Evolutionary conservation across 2,888 invertebrate species (phyloP).

Genomic region (Melanchra persicariae): DNA sequence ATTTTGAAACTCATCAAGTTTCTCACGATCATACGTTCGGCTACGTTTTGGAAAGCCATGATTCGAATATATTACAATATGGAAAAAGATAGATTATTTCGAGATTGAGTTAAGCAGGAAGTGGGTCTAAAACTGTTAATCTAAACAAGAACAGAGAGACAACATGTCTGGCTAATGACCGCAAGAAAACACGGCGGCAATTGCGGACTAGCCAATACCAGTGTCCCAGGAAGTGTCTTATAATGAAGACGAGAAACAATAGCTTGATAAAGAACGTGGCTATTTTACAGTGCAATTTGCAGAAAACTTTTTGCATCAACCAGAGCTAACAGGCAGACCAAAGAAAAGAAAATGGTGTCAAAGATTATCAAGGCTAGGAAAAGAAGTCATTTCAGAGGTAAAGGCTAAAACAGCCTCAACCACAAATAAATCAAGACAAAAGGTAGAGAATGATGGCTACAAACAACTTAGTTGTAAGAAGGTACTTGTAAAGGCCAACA

Average conservation of each 20-base stretch:
- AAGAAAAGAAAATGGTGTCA: not conserved
- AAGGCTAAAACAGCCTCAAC: not conserved
- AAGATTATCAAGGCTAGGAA: not conserved
- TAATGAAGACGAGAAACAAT: slow-evolving; percentile 57
- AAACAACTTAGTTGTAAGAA: too few species aligned
- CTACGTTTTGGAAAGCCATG: slow-evolving; percentile 15
- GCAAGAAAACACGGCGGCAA: slow-evolving; percentile 43
- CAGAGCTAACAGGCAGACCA: too few species aligned
- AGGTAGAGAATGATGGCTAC: too few species aligned
- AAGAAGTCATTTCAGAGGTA: not conserved
- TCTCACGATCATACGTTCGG: not conserved
- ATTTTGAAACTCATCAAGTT: not conserved
- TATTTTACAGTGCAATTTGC: slow-evolving; percentile 26
- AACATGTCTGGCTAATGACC: slow-evolving; percentile 50
- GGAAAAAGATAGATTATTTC: slow-evolving; percentile 19
- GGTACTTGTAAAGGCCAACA: too few species aligned
- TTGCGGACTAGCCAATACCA: slow-evolving; percentile 38
- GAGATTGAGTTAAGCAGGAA: slow-evolving; percentile 36
- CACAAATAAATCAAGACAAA: not conserved
- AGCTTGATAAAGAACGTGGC: slow-evolving; percentile 36
- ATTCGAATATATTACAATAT: slow-evolving; percentile 32
- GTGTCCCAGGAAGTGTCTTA: slow-evolving; percentile 42
- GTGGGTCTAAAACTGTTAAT: slow-evolving; percentile 38
- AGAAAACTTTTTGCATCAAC: not conserved
- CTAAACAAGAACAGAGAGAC: slow-evolving; percentile 36